Evolutionary conservation across 2,113 vertebrate genomes (phyloP).

Genomic region (Myrmecophaga tridactyla): DNA sequence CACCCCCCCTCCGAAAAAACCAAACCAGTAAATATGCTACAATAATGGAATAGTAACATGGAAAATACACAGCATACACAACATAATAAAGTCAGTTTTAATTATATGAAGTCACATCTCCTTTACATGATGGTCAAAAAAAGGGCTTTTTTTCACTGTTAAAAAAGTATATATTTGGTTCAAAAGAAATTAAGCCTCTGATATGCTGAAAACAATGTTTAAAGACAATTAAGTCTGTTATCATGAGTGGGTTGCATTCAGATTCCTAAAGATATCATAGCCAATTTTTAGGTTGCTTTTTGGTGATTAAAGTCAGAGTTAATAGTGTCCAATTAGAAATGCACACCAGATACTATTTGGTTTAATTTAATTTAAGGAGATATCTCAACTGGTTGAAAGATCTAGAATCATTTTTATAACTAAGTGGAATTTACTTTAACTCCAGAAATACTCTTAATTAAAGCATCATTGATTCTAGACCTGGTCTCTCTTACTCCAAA

Average conservation of each 20-base stretch:
- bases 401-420: not conserved
- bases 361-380: not conserved
- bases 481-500: not conserved
- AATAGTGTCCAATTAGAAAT: not conserved
- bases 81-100: not conserved
- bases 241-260: not conserved
- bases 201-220: no score
- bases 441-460: not conserved
- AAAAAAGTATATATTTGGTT: not conserved
- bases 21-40: not conserved
- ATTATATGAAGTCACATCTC: not conserved
- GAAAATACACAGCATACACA: no score
- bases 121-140: not conserved
- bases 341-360: not conserved
- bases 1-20: not conserved
- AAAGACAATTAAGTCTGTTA: not conserved
- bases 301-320: not conserved
- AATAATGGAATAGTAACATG: no score
- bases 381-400: not conserved
- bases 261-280: not conserved
- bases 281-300: not conserved
- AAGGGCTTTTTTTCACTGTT: not conserved
- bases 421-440: not conserved
- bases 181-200: not conserved
- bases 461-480: not conserved